Conservation (phyloP, 1,140 invertebrate genomes). For the Ctenoplectra terminalis region DNA sequence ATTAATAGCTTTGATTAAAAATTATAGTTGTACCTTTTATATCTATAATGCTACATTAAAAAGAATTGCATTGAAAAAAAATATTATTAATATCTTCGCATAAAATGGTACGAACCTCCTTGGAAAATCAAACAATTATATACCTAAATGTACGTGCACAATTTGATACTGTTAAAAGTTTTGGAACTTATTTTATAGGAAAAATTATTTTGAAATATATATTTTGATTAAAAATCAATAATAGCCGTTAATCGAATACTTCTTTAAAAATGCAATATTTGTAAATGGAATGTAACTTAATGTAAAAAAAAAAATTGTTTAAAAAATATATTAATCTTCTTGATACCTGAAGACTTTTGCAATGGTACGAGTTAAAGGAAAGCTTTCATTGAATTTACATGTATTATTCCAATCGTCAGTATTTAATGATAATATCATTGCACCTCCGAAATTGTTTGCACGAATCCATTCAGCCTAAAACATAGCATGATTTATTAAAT, state of each 20-base stretch:
- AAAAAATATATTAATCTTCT: constrained; percentile 2
- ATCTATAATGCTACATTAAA: not conserved
- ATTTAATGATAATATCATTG: constrained; percentile 91
- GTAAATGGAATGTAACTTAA: constrained; percentile 22
- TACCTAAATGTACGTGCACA: not conserved
- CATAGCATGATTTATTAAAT: not conserved
- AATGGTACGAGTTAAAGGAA: constrained; percentile 73
- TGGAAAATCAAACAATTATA: not conserved
- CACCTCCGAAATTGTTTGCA: constrained; percentile 86
- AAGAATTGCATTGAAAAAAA: constrained; percentile 6
- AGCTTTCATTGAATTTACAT: constrained; percentile 75
- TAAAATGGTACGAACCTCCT: not conserved
- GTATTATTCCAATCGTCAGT: constrained; percentile 86
- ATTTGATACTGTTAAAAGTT: not conserved
- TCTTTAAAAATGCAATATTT: constrained; percentile 1
- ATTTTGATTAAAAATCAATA: not conserved
- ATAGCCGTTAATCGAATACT: not conserved
- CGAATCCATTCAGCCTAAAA: constrained; percentile 86
- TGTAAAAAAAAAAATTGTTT: not conserved
- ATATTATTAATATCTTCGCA: not conserved
- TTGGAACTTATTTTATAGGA: not conserved
- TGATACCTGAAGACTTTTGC: constrained; percentile 40
- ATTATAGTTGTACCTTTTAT: constrained; percentile 31
- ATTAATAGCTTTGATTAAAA: constrained; percentile 6
- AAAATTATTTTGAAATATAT: not conserved